Conservation (phyloP, 2,888 invertebrate species). For the Melanotus villosus region DNA sequence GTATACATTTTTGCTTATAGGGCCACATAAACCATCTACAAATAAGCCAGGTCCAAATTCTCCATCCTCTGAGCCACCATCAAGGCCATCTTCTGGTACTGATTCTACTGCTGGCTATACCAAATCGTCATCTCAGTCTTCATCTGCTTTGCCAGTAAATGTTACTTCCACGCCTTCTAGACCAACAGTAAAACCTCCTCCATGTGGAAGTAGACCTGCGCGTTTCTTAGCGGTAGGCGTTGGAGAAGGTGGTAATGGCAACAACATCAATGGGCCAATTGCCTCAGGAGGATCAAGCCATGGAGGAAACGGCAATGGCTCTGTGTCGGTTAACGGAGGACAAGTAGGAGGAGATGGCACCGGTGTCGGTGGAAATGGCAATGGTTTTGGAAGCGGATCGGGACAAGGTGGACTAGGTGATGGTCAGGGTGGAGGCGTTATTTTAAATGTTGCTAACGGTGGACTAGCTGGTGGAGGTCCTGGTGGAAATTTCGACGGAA, state of each 20-base stretch:
- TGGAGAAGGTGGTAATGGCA: neutral
- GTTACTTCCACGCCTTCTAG: no score
- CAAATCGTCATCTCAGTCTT: no score
- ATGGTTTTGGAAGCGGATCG: neutral
- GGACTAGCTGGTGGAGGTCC: neutral
- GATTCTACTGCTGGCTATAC: no score
- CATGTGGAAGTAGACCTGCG: no score
- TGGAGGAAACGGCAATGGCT: neutral
- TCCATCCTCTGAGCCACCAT: no score
- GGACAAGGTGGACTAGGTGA: neutral
- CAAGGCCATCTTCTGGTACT: no score
- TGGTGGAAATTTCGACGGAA: neutral
- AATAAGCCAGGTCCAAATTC: no score
- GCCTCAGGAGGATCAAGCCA: neutral
- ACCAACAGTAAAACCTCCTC: no score
- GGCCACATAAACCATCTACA: no score
- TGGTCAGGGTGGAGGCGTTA: neutral
- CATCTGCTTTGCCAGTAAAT: no score
- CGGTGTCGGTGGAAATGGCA: neutral
- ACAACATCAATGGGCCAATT: neutral
- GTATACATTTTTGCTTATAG: no score
- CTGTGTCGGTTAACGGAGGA: neutral
- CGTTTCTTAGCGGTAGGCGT: no score
- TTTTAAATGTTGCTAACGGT: neutral
- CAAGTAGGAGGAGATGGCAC: neutral